These are phyloP conservation scores for Lampropteryx suffumata DNA, from an alignment of 2,888 invertebrate species.

Conservation along the genomic window DNA sequence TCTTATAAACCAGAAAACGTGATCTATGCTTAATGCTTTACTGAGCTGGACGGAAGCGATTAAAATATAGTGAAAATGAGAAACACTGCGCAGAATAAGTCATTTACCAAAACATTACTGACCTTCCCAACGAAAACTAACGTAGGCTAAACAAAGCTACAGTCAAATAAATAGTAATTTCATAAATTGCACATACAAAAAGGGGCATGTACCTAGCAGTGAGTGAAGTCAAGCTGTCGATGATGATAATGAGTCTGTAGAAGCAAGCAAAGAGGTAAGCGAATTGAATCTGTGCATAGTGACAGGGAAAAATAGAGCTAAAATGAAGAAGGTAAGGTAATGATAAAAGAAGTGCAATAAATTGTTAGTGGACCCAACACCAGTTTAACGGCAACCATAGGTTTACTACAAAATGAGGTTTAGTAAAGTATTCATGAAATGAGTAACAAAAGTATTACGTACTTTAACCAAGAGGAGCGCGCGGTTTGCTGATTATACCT, in stretches of 20 bases:
- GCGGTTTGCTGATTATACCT: slow-evolving; percentile 81
- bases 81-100: background rate
- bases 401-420: slow-evolving; percentile 19
- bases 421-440: slow-evolving; percentile 32
- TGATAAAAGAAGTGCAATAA: background rate
- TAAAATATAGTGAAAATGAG: slow-evolving; percentile 4
- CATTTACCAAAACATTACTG: slow-evolving; percentile 2
- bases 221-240: too few relatives aligned
- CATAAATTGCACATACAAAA: too few relatives aligned
- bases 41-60: background rate
- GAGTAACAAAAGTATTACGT: slow-evolving; percentile 67
- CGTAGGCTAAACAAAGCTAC: background rate
- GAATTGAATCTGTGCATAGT: too few relatives aligned
- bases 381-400: slow-evolving; percentile 13
- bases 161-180: too few relatives aligned
- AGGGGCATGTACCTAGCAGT: too few relatives aligned
- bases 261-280: too few relatives aligned
- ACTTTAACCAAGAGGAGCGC: slow-evolving; percentile 79
- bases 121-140: background rate
- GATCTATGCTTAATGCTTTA: background rate
- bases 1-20: background rate
- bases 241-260: too few relatives aligned
- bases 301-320: too few relatives aligned
- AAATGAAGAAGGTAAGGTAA: background rate
- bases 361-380: slow-evolving; percentile 16